A percentile compares a stretch with the other conserved stretches of the same genome.
Evolutionary conservation across 2,797 vertebrate genomes (phyloP).

Genomic region (Pseudocheirus occidentalis): DNA sequence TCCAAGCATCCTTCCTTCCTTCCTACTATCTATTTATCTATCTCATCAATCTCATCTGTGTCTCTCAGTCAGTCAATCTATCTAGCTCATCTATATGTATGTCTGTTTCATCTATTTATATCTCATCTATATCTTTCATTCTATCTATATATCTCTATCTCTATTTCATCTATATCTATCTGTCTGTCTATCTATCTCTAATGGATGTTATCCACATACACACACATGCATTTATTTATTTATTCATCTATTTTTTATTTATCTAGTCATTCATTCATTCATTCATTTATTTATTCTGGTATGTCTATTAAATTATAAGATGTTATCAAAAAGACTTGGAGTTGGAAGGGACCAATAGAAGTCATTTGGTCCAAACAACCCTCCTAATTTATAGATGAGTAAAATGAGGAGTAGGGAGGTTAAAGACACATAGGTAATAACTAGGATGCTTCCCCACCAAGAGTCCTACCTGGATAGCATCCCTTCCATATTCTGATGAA

Average conservation of each 20-base stretch:
- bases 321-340: not conserved
- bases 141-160: too few species aligned
- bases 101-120: too few species aligned
- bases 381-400: not conserved
- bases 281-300: too few species aligned
- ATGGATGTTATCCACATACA: not conserved
- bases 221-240: too few species aligned
- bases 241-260: too few species aligned
- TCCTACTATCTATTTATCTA: too few species aligned
- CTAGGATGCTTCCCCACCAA: not conserved
- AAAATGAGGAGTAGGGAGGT: not conserved
- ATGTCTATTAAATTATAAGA: not conserved
- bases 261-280: too few species aligned
- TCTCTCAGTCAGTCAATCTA: not conserved
- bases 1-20: too few species aligned
- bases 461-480: not conserved
- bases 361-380: not conserved
- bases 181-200: not conserved
- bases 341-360: not conserved
- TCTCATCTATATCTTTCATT: too few species aligned
- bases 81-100: not conserved
- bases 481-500: not conserved
- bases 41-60: not conserved
- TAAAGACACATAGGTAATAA: not conserved
- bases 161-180: too few species aligned